Conservation (phyloP, 2,888 invertebrate genomes). For the Amaurobius ferox region DNA sequence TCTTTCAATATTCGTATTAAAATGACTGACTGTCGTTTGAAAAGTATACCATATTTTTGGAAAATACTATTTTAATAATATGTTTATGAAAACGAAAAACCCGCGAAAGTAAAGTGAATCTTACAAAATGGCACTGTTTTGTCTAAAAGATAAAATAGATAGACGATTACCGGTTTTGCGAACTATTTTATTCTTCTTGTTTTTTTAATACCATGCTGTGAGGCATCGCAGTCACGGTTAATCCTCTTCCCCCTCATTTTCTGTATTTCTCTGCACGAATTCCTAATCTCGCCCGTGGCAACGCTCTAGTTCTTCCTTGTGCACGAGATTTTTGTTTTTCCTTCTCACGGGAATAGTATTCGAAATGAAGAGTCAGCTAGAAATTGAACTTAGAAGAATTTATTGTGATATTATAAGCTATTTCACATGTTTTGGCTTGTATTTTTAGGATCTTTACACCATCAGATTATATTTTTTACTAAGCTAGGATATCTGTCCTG, state of each 20-base stretch:
- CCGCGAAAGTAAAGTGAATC: too few relatives aligned
- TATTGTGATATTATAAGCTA: too few relatives aligned
- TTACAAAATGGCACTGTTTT: conserved; percentile 3
- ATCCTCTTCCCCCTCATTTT: conserved; percentile 10
- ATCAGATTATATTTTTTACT: too few relatives aligned
- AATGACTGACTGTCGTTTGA: too few relatives aligned
- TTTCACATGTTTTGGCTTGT: too few relatives aligned
- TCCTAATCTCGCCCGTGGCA: conserved; percentile 33
- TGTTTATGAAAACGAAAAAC: too few relatives aligned
- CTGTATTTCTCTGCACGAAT: conserved; percentile 19
- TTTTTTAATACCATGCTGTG: conserved; percentile 20
- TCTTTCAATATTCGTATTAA: too few relatives aligned
- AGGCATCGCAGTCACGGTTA: conserved; percentile 56
- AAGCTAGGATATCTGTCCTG: too few relatives aligned
- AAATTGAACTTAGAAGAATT: too few relatives aligned
- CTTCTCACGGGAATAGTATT: conserved; percentile 64
- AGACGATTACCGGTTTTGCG: conserved; percentile 49
- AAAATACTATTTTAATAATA: too few relatives aligned
- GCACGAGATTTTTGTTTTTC: conserved; percentile 8
- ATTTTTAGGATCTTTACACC: too few relatives aligned
- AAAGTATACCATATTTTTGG: too few relatives aligned
- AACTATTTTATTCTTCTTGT: not conserved
- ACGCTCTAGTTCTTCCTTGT: conserved; percentile 61
- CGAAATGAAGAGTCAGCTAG: not conserved
- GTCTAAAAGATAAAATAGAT: conserved; percentile 17